Base-by-base conservation (phyloP, 35 echinoderm and acorn worm species). In the Diadema setosum region DNA sequence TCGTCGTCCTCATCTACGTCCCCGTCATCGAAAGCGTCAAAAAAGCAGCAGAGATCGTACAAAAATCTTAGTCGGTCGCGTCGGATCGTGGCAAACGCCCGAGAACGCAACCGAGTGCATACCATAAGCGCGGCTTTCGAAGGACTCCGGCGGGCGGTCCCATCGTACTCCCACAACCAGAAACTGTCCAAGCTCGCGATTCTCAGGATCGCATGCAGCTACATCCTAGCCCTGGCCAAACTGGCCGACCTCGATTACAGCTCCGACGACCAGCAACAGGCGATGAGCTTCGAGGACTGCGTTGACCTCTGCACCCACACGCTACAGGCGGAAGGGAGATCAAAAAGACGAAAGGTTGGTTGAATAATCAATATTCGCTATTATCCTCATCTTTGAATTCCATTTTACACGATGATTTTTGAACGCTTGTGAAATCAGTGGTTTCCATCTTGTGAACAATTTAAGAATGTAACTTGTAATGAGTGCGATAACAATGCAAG, bases 141-240 rank as follows among this genome's bases (percentile, higher is more conserved):
- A 61, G 96, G 96, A 12, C 91, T 99, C 15, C 90, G 96, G 17
- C 61, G 93, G n/a, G 96, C 96, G 21, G 96, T 99, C 15, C 96
- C 96, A n/a, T 99, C 92, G 23, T 99, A 99, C 82, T 99, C 96
- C 5, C 96, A 99, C 82, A 99, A 99, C 63, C 96, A 99, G 58
- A 99, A 99, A 87, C 87, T 99, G 3, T 99, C 96, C 1, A 99
- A 99, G 74, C 65, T 99, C 12, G 96, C 96, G 36, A 99, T 99
- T 32, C 82, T 99, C 82, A 56, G 93, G 43, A 99, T 99, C 44
- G 96, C 96, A 4, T 99, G 96, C 83, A 95, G 96, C 81, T 99
- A 99, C 70, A 99, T 99, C 33, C 52, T 99, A 56, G 96, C 96
- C 24, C 70, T 99, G 44, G 89, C 96, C 15, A 91, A 85, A 9